These are phyloP conservation scores for Zoroaster sp. DNA, from an alignment of 53 echinoderm and acorn worm genomes.

Conservation along the genomic window DNA sequence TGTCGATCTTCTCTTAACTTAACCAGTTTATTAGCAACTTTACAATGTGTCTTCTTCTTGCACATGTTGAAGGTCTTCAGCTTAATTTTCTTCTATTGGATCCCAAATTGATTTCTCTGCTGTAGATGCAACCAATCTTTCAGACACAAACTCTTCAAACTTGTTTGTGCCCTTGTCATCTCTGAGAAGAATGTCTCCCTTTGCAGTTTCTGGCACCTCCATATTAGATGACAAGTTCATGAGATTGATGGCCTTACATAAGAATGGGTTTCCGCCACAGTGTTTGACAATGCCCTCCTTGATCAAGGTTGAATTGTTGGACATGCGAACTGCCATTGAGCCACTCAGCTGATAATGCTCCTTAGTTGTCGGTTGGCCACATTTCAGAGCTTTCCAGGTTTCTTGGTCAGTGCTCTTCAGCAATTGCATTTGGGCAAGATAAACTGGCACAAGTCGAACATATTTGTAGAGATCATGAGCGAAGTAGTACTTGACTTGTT, in stretches of 20 bases:
- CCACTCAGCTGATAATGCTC: constrained; percentile 58
- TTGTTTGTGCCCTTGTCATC: constrained; percentile 15
- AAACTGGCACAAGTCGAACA: constrained; percentile 60
- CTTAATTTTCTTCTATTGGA: constrained; percentile 54
- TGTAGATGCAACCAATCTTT: constrained; percentile 48
- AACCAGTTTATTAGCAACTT: too few species aligned
- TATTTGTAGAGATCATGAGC: constrained; percentile 70
- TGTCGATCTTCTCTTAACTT: too few species aligned
- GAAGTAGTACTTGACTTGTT: constrained; percentile 76
- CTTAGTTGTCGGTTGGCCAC: constrained; percentile 2
- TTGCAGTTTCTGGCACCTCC: constrained; percentile 52
- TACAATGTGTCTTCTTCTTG: constrained; percentile 52
- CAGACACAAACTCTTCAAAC: constrained; percentile 37
- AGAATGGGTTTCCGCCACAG: constrained; percentile 61
- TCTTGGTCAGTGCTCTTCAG: not conserved
- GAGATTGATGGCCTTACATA: constrained; percentile 27
- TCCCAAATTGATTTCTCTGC: constrained; percentile 43
- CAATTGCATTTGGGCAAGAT: constrained; percentile 42
- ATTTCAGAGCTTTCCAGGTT: constrained; percentile 45
- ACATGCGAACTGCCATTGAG: constrained; percentile 47
- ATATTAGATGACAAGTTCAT: constrained; percentile 66
- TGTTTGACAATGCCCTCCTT: constrained; percentile 62
- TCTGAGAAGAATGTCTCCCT: too few species aligned
- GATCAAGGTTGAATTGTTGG: constrained; percentile 44
- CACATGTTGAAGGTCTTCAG: constrained; percentile 51